Percentiles rank a stretch among this genome's conserved stretches.
Conservation (phyloP, 2,888 invertebrate species). For the Acheta domesticus region DNA sequence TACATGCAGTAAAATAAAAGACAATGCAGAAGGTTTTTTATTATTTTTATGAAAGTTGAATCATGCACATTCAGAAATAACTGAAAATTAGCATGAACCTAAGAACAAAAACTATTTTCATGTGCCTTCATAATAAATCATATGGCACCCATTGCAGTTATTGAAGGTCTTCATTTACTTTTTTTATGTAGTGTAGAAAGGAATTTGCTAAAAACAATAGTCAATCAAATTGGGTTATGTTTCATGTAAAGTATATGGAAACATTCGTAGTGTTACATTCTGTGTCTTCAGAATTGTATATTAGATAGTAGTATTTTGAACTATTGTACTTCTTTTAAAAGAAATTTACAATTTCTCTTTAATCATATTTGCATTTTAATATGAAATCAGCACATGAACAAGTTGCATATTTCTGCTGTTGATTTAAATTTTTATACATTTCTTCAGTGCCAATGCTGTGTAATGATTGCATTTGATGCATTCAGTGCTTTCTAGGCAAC, state of each 20-base stretch:
- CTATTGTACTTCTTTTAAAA: slow-evolving; percentile 12
- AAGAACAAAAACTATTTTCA: background rate
- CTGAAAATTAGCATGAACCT: background rate
- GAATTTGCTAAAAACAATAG: background rate
- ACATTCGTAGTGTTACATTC: slow-evolving; percentile 3
- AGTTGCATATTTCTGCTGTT: slow-evolving; percentile 3
- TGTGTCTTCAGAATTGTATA: slow-evolving; percentile 2
- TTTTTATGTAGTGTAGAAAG: background rate
- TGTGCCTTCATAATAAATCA: background rate
- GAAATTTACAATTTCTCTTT: background rate
- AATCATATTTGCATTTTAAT: slow-evolving; percentile 18
- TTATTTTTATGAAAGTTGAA: background rate
- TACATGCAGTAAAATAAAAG: too few species aligned
- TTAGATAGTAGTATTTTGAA: slow-evolving; percentile 6
- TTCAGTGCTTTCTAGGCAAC: slow-evolving; percentile 7
- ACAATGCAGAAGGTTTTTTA: too few species aligned
- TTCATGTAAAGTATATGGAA: background rate
- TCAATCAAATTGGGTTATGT: background rate
- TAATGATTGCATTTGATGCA: background rate
- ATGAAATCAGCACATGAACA: slow-evolving; percentile 18
- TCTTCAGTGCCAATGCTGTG: slow-evolving; percentile 18
- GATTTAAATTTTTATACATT: slow-evolving; percentile 18
- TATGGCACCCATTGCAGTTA: background rate
- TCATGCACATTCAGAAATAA: background rate
- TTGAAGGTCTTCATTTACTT: background rate